These are phyloP conservation scores for Neoascia interrupta DNA, from an alignment of 2,888 invertebrate species.

Conservation along the genomic window DNA sequence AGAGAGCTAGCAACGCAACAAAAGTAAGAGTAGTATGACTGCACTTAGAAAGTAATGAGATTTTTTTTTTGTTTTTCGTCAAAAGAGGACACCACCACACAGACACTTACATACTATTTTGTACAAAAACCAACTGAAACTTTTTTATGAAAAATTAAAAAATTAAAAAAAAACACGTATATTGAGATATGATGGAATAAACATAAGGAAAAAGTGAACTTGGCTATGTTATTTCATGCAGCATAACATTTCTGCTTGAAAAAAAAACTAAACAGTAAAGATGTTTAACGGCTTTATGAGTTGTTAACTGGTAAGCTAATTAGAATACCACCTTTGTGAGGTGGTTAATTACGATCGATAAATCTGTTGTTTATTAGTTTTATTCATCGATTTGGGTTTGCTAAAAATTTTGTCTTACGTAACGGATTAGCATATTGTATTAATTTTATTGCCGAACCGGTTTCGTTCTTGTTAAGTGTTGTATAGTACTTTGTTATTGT, in stretches of 20 bases:
- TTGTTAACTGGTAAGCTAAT: conserved; percentile 38
- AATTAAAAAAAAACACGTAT: conserved; percentile 43
- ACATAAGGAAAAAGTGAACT: conserved; percentile 56
- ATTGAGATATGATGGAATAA: conserved; percentile 57
- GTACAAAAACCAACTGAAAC: conserved; percentile 51
- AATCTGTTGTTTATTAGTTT: too few relatives aligned
- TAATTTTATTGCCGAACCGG: conserved; percentile 9
- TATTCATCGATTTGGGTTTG: too few relatives aligned
- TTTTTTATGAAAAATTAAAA: conserved; percentile 58
- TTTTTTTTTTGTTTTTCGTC: conserved; percentile 15
- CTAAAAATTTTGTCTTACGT: conserved; percentile 16
- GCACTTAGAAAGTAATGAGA: conserved; percentile 42
- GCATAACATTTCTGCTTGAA: background rate
- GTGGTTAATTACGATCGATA: too few relatives aligned
- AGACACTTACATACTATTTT: conserved; percentile 68
- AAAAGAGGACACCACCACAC: conserved; percentile 44
- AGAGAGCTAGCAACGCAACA: conserved; percentile 40
- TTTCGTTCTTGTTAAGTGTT: conserved; percentile 9
- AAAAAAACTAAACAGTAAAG: conserved; percentile 23
- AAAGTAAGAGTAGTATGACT: conserved; percentile 35
- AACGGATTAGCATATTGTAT: conserved; percentile 36
- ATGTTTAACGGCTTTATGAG: conserved; percentile 24
- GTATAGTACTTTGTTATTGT: background rate
- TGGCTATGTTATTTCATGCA: conserved; percentile 28
- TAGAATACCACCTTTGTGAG: too few relatives aligned